Evolutionary conservation across 2,797 vertebrate species (phyloP), one percentile per base, ranked within the genome.

Genomic region (Gymnodraco acuticeps): DNA sequence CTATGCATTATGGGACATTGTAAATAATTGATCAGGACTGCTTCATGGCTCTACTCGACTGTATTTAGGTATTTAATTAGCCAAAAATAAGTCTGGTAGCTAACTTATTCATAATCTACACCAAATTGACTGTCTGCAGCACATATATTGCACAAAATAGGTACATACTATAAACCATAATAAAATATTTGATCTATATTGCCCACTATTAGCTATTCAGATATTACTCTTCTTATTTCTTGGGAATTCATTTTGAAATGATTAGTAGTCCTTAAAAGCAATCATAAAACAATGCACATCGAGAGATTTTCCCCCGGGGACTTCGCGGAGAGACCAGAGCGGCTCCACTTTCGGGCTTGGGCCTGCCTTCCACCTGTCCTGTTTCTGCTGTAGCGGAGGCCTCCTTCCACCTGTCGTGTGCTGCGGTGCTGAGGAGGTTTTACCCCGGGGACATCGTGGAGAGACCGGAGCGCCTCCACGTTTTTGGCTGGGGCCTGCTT

Each of bases 271-370:
- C 4, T 52, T 19, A 52, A 72, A 75, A 75, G 3, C 23, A 62
- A 67, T 23, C 50, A 60, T 23, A 53, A 55, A 27, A 73, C 59
- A 33, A 43, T 45, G 6, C 38, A 58, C 23, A 23, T 23, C 23
- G 23, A 23, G 23, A 23, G 23, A 23, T 23, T 23, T 23, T 23
- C 23, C 23, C 23, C 23, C 2, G 2, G 23, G 23, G 23, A 23
- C 23, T 23, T 23, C 3, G 23, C 23, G 23, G 2, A 23, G 23
- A 23, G 23, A 23, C 23, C 23, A 23, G 2, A 27, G 27, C 4
- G 27, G 27, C 27, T 27, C 27, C 27, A 1, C 27, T 4, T 4
- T 27, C 27, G 4, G 27, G 27, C 27, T 27, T 4, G 4, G 27
- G 27, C 27, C 27, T 27, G 27, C 27, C 4, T 27, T 27, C 4